These are phyloP conservation scores for Pagrus major DNA, from an alignment of 2,113 vertebrate genomes.

Conservation along the genomic window DNA sequence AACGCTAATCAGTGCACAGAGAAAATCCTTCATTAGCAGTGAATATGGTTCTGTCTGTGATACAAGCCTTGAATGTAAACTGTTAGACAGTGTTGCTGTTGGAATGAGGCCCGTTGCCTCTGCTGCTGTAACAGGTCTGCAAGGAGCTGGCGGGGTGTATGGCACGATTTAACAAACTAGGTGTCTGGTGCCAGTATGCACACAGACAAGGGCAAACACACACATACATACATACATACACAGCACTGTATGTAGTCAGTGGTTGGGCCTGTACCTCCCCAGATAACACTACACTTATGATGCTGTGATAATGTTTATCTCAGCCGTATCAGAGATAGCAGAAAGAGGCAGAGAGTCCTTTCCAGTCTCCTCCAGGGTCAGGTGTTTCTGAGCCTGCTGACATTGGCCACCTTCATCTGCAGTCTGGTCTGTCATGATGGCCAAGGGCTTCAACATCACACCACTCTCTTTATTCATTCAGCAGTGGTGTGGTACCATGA, in stretches of 20 bases:
- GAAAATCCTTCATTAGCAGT: neutral
- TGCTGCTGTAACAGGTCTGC: constrained; percentile 57
- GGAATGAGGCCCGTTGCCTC: constrained; percentile 54
- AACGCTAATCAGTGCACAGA: neutral
- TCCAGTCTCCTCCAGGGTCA: constrained; percentile 49
- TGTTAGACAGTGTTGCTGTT: constrained; percentile 61
- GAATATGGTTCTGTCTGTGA: constrained; percentile 31
- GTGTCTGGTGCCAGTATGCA: constrained; percentile 48
- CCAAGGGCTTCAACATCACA: constrained; percentile 2
- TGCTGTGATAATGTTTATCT: constrained; percentile 55
- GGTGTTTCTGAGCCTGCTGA: constrained; percentile 52
- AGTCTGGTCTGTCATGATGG: constrained; percentile 36
- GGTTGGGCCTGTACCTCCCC: constrained; percentile 20
- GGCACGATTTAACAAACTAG: constrained; percentile 42
- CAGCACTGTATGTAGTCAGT: constrained; percentile 22
- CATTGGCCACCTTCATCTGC: constrained; percentile 50
- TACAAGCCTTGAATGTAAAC: constrained; percentile 51
- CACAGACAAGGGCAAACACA: constrained; percentile 25
- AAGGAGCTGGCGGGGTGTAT: constrained; percentile 50
- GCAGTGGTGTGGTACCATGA: neutral
- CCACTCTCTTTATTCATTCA: constrained; percentile 24
- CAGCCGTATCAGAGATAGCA: constrained; percentile 45
- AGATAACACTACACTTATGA: constrained; percentile 52
- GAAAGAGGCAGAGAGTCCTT: constrained; percentile 43
- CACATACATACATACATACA: constrained; percentile 16